Evolutionary conservation across 2,888 invertebrate genomes (phyloP).

Genomic region (Prosapia bicincta): DNA sequence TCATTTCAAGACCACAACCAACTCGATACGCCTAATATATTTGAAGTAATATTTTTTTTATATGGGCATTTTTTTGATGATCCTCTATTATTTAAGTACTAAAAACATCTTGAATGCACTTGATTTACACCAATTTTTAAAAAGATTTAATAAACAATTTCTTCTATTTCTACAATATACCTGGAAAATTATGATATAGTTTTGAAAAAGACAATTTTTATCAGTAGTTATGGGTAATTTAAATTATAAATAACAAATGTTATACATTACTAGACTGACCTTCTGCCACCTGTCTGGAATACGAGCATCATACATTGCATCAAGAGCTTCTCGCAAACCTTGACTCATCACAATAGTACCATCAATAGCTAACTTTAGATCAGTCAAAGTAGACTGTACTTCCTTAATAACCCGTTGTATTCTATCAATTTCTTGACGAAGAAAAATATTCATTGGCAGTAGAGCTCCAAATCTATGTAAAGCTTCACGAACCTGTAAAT

Average conservation of each 20-base stretch:
- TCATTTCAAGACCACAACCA: too few species aligned
- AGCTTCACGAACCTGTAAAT: slow-evolving; percentile 67
- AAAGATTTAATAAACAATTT: too few species aligned
- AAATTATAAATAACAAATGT: too few species aligned
- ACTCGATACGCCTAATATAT: too few species aligned
- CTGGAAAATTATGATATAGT: background rate
- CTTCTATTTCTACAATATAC: too few species aligned
- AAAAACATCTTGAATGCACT: too few species aligned
- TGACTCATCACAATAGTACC: slow-evolving; percentile 98
- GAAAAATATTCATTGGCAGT: slow-evolving; percentile 93
- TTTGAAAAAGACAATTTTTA: background rate
- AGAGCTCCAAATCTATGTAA: slow-evolving; percentile 88
- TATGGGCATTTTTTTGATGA: too few species aligned
- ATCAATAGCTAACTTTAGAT: slow-evolving; percentile 92
- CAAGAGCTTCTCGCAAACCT: slow-evolving; percentile 78
- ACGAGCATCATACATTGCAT: slow-evolving; percentile 95
- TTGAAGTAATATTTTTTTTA: too few species aligned
- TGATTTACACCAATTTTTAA: too few species aligned
- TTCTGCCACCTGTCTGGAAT: slow-evolving; percentile 91
- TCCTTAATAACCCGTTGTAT: slow-evolving; percentile 82
- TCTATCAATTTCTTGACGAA: slow-evolving; percentile 69
- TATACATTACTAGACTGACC: too few species aligned
- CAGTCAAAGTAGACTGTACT: slow-evolving; percentile 67
- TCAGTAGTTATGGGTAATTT: too few species aligned
- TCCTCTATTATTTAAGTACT: too few species aligned